These are phyloP conservation scores for Acronicta leporina DNA, from an alignment of 2,888 invertebrate species.

Conservation along the genomic window DNA sequence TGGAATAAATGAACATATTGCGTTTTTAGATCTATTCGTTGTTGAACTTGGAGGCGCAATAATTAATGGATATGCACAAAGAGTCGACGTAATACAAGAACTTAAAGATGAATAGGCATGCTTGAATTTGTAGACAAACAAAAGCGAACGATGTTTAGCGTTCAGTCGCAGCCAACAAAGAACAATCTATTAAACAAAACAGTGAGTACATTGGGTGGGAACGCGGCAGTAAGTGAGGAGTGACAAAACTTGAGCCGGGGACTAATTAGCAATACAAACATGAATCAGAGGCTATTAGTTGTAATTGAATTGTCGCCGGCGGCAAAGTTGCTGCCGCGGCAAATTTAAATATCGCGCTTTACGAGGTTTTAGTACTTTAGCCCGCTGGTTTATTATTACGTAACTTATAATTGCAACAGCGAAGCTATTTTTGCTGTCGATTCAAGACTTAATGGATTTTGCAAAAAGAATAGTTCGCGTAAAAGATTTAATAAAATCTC, in stretches of 20 bases:
- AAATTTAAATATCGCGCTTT: conserved; percentile 87
- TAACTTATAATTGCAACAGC: conserved; percentile 60
- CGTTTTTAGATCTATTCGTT: conserved; percentile 29
- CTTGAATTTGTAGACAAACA: conserved; percentile 76
- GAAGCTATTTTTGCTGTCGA: conserved; percentile 27
- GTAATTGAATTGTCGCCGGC: conserved; percentile 88
- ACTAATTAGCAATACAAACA: conserved; percentile 89
- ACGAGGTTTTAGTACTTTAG: conserved; percentile 76
- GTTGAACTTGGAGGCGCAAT: conserved; percentile 20
- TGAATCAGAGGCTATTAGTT: conserved; percentile 89
- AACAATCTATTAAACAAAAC: conserved; percentile 84
- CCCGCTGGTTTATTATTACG: conserved; percentile 66
- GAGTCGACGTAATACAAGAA: conserved; percentile 36
- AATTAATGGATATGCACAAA: conserved; percentile 23
- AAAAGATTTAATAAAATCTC: conserved; percentile 2
- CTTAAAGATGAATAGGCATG: conserved; percentile 67
- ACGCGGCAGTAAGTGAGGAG: conserved; percentile 81
- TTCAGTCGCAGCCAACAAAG: conserved; percentile 72
- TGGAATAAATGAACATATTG: conserved; percentile 50
- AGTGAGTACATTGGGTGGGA: conserved; percentile 67
- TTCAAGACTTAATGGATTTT: conserved; percentile 8
- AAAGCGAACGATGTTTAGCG: conserved; percentile 70
- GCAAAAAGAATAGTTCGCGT: neutral
- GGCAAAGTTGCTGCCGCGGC: conserved; percentile 82
- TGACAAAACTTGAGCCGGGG: conserved; percentile 87